Base-by-base conservation (phyloP, 2,888 invertebrate genomes). In the Andrena bucephala region DNA sequence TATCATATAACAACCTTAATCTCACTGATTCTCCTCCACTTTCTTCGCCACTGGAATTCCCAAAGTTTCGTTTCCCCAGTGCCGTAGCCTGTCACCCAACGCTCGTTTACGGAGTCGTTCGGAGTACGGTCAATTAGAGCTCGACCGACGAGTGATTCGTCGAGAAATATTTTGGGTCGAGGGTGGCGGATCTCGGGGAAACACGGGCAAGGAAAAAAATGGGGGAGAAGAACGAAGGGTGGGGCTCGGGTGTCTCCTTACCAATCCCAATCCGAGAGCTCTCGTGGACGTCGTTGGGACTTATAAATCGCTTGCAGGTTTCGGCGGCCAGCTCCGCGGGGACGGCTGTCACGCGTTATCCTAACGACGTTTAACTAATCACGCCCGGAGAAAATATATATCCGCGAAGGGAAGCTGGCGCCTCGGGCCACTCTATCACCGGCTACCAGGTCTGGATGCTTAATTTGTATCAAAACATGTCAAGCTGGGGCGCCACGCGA, bases 311-410 rank as follows among this genome's bases (percentile, higher is more conserved):
- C 89, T 89, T 90, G 89, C 91, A 90, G 89, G 89, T 88, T 92
- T 91, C 91, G 87, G 81, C 84, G 76, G 77, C 82, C 80, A 74
- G 83, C 87, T 81, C 85, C 82, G 33, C 73, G 76, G 86, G 79
- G 88, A 89, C 90, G 89, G 79, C 90, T 89, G 90, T 90, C 91
- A 89, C 90, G 85, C 91, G 89, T 89, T 89, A 89, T 89, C 89
- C 88, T 90, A 91, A 91, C 92, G 92, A 91, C 92, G 92, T 92
- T 93, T 92, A 93, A 93, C 93, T 92, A 93, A 93, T 93, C 92
- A 92, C 92, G 90, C 85, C 74, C 77, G 80, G 88, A 87, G 89
- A 91, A 90, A 90, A 90, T 91, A 90, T 91, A 91, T 90, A 92
- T 91, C 88, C 89, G 84, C 85, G 87, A 90, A 84, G 87, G 88